A percentile compares a stretch with the other conserved stretches of the same genome.
These are phyloP conservation scores for Thalpophila matura DNA, from an alignment of 2,888 invertebrate species.

Conservation along the genomic window DNA sequence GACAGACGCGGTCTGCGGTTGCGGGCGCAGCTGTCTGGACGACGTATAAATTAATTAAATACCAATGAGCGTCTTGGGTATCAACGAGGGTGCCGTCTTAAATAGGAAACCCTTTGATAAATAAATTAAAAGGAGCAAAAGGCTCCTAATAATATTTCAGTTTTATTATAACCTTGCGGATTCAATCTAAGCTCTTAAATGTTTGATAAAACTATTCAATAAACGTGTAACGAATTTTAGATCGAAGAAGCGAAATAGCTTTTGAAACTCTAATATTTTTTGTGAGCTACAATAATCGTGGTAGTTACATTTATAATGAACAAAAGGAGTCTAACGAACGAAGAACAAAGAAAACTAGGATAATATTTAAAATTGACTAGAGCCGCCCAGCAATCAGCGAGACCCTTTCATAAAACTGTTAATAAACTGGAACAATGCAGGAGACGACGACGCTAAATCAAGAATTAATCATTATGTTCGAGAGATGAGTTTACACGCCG, in stretches of 20 bases:
- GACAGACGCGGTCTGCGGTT: too few relatives aligned
- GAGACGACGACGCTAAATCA: background rate
- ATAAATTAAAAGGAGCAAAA: constrained; percentile 13
- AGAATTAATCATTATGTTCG: constrained; percentile 14
- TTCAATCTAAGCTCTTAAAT: background rate
- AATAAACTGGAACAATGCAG: constrained; percentile 9
- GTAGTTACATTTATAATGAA: background rate
- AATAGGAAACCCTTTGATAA: constrained; percentile 12
- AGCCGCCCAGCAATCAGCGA: constrained; percentile 15
- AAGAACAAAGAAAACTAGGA: constrained; percentile 31
- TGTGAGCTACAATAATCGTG: background rate
- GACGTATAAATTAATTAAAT: too few relatives aligned
- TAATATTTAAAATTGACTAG: constrained; percentile 16
- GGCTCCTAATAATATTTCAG: background rate
- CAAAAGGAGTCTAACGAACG: constrained; percentile 3
- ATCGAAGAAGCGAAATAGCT: background rate
- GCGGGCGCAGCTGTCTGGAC: too few relatives aligned
- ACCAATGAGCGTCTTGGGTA: too few relatives aligned
- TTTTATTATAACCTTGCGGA: constrained; percentile 1
- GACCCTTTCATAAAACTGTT: constrained; percentile 25
- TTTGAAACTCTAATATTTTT: background rate
- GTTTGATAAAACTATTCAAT: constrained; percentile 7
- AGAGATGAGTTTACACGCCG: background rate
- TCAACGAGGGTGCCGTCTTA: too few relatives aligned
- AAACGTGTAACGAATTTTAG: background rate